phyloP scores from a whole-genome alignment of 2,797 vertebrate genomes.

The Dromococcyx pavoninus region DNA sequence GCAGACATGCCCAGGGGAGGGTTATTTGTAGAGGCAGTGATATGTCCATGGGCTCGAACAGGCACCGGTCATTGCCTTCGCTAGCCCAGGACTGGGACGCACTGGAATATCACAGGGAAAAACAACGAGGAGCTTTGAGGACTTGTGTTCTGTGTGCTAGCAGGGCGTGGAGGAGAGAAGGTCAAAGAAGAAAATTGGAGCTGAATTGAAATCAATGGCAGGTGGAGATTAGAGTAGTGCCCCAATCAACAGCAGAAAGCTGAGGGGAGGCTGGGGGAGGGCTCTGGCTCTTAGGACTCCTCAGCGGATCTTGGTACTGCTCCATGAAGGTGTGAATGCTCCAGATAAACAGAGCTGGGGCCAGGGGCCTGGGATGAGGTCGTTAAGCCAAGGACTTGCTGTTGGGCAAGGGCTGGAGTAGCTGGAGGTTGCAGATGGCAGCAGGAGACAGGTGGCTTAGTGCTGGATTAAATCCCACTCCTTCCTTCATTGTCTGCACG shows the following conservation, averaged over 20 bases:
- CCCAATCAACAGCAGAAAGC: slow-evolving; percentile 10
- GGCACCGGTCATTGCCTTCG: fast-evolving
- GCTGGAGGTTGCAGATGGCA: neutral
- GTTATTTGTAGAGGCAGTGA: neutral
- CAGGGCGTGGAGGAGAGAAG: slow-evolving; percentile 41
- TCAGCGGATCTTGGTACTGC: neutral
- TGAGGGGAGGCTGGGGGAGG: neutral
- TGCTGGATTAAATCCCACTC: neutral
- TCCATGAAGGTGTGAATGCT: neutral
- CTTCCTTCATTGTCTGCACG: neutral
- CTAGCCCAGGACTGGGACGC: neutral
- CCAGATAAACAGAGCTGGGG: neutral
- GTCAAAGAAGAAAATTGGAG: slow-evolving; percentile 59
- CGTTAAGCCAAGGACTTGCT: neutral
- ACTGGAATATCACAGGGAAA: neutral
- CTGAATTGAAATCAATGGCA: slow-evolving; percentile 62
- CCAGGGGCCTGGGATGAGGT: neutral
- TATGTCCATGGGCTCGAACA: neutral
- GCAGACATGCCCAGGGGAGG: neutral
- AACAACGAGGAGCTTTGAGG: neutral
- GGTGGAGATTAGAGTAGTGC: slow-evolving; percentile 38
- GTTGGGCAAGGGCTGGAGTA: neutral
- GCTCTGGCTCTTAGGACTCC: neutral
- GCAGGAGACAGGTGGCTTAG: neutral
- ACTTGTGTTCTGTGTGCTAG: slow-evolving; percentile 32